Conservation (phyloP, 53 echinoderm and acorn worm genomes). For the Patiria pectinifera region DNA sequence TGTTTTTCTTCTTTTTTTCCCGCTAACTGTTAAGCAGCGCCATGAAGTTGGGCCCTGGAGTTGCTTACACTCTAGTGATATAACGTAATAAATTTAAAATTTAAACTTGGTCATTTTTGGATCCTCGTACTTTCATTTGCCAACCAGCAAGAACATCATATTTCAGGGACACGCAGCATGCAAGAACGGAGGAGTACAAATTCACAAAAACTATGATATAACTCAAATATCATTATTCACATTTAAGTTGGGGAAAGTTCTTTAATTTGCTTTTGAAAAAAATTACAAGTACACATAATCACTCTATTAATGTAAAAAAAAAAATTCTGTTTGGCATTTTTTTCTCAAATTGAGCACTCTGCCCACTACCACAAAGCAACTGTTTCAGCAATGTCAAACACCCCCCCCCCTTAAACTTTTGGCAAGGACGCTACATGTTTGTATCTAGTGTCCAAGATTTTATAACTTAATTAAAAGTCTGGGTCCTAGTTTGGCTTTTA, state of each 20-base stretch:
- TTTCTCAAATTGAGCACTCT: neutral
- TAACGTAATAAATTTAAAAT: too few species aligned
- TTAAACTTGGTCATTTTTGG: neutral
- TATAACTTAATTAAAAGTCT: neutral
- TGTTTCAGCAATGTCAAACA: neutral
- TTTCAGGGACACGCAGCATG: neutral
- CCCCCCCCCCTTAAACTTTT: neutral
- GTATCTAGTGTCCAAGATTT: neutral
- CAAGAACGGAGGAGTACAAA: neutral
- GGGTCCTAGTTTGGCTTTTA: neutral
- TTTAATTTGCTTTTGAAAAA: neutral
- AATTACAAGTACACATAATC: neutral
- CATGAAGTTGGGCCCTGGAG: too few species aligned
- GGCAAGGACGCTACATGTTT: neutral
- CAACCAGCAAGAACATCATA: neutral
- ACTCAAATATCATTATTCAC: neutral
- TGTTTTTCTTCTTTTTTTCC: too few species aligned
- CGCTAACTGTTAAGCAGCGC: too few species aligned
- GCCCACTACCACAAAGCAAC: neutral
- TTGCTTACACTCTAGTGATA: too few species aligned
- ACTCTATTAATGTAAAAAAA: neutral
- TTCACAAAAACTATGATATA: neutral
- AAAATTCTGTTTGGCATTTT: too few species aligned
- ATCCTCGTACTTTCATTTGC: neutral
- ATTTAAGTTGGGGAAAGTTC: neutral